Base-by-base conservation (phyloP, 2,113 vertebrate species). In the Canis aureus region DNA sequence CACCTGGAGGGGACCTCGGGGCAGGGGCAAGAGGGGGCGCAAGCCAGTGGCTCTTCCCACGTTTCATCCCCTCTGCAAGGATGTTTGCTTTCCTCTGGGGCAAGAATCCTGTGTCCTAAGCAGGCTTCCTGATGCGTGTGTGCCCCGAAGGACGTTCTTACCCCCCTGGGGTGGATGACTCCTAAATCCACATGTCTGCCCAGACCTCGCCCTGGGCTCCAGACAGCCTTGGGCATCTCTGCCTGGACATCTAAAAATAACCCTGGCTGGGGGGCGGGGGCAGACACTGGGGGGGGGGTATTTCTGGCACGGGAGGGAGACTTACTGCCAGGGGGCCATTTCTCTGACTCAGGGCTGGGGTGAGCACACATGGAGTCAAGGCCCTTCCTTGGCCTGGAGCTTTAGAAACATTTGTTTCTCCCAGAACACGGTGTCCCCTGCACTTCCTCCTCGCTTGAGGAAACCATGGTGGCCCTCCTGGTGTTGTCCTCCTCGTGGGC, bases 31-130 rank as follows among this genome's bases (percentile, higher is more conserved):
- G 35, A 66, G 35, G 32, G 64, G 25, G 5, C 67, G 64, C 17
- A 22, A 7, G 89, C 55, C 1, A 0, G 43, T 3, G 66, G 43
- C 49, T 23, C 38, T 32, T 27, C 3, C 2, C 1, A 9, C 0
- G 0, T 38, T 1, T 7, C 43, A 8, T 25, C n/a, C 29, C 13
- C 9, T 1, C 22, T 8, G 8, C 0, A 0, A 2, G 3, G 55
- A 32, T 0, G 5, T 23, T n/a, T 59, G 27, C 35, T 76, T 4
- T 67, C 35, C 59, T 59, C 64, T 3, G 69, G 35, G 51, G 16
- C 0, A 2, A 76, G 79, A 13, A 59, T 15, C 19, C 43, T 2
- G 11, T 1, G 0, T 79, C 38, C 27, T 32, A 11, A 57, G 53
- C 43, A 9, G 16, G 27, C n/a, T 12, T 67, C 25, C 35, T 11